These are phyloP conservation scores for Hippocampus abdominalis DNA, from an alignment of 2,113 vertebrate species.

Conservation along the genomic window DNA sequence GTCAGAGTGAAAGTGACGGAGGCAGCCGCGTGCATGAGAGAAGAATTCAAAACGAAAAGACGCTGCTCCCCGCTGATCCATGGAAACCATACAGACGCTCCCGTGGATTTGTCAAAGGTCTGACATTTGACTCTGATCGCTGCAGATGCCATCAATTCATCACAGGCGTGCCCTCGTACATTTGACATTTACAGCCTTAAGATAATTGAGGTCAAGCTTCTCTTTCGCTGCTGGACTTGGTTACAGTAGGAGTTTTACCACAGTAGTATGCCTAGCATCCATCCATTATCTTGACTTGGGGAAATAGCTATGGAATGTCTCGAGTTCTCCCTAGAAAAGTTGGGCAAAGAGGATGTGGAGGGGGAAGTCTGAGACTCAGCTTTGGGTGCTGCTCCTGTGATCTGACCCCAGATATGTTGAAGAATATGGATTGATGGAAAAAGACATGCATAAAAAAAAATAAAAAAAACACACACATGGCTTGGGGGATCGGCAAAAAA, in stretches of 20 bases:
- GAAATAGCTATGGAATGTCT: too few relatives aligned
- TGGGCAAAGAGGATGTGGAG: too few relatives aligned
- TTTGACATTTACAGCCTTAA: background rate
- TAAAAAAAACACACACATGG: too few relatives aligned
- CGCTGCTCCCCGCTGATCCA: constrained; percentile 41
- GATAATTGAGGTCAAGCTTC: constrained; percentile 1
- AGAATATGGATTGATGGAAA: too few relatives aligned
- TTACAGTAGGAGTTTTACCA: too few relatives aligned
- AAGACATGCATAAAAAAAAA: too few relatives aligned
- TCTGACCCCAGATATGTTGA: too few relatives aligned
- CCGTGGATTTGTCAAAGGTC: constrained; percentile 66
- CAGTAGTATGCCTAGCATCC: background rate
- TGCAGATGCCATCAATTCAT: constrained; percentile 5
- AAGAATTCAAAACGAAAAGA: constrained; percentile 36
- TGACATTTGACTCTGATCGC: constrained; percentile 31
- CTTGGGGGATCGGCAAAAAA: too few relatives aligned
- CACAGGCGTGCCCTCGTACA: background rate
- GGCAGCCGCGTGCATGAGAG: constrained; percentile 5
- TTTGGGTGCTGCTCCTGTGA: too few relatives aligned
- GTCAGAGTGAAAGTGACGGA: constrained; percentile 10
- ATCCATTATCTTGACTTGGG: background rate
- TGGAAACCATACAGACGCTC: constrained; percentile 62
- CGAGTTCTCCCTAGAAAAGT: too few relatives aligned
- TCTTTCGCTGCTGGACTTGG: background rate
- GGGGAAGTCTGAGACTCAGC: too few relatives aligned